Evolutionary conservation across 2,888 invertebrate genomes (phyloP), one percentile per base, ranked within the genome.

Genomic region (Teinopalpus imperialis): DNA sequence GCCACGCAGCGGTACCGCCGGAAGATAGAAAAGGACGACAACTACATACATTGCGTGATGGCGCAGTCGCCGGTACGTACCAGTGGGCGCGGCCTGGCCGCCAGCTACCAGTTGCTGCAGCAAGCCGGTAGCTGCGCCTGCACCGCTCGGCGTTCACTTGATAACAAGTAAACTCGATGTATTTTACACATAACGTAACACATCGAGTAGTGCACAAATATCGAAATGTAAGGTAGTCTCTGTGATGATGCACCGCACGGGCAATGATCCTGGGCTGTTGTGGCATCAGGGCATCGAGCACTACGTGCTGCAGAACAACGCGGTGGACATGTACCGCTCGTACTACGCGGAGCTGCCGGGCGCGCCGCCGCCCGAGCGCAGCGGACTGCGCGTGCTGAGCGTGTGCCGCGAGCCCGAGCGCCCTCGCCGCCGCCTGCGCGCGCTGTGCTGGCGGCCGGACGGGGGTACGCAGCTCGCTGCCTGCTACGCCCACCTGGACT

Each of bases 401-500:
- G 94, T 96, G 35, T 97, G 94, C 81, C 92, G 94, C 57, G 95
- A 95, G 73, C 49, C 55, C 90, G 91, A 34, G 79, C 89, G 57
- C 2, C 70, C 91, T 91, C 89, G 87, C 48, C 90, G 95, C 37
- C 94, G 95, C 0, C 89, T 96, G 16, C 92, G 91, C 49, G 93
- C 95, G 61, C 89, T 98, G 39, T 94, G 94, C 34, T 98, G 97
- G 97, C 94, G 94, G n/a, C 95, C 96, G 0, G 96, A 96, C 63
- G 93, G 92, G 21, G 94, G 94, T 9, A 91, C 92, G 7, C 92
- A 93, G 66, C 89, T 98, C 61, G 97, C 95, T 0, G 94, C 94
- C 6, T 92, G 96, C 1, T 95, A 98, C 73, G 93, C 94, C 56
- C 94, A 94, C 67, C 85, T 94, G 58, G 92, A 93, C 63, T 95